These are phyloP conservation scores for Pseudococcus viburni DNA, from an alignment of 2,888 invertebrate species.

Conservation along the genomic window DNA sequence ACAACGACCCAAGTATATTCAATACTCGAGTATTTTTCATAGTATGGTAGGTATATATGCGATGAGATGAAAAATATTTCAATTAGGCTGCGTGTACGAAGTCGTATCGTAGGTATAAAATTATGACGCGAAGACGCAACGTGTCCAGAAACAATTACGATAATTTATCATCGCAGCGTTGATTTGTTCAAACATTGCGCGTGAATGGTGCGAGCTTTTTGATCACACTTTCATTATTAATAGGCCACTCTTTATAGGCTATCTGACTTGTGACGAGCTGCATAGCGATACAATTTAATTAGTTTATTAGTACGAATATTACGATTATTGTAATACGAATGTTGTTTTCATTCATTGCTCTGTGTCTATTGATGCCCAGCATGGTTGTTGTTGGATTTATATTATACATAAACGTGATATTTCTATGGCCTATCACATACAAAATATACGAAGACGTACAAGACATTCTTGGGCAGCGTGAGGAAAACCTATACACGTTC, in stretches of 20 bases:
- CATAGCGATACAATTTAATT: not conserved
- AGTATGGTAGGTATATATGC: not conserved
- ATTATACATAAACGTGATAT: no score
- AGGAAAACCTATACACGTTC: not conserved
- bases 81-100: not conserved
- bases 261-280: not conserved
- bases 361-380: not conserved
- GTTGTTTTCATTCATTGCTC: not conserved
- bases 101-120: not conserved
- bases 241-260: not conserved
- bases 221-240: slow-evolving; percentile 15
- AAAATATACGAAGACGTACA: not conserved
- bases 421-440: not conserved
- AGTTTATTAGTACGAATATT: slow-evolving; percentile 1
- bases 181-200: slow-evolving; percentile 7
- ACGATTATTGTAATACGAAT: not conserved
- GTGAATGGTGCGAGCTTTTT: slow-evolving; percentile 9
- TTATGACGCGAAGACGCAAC: slow-evolving; percentile 2
- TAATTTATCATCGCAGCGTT: not conserved
- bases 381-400: no score
- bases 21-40: not conserved
- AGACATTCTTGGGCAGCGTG: not conserved
- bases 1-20: not conserved
- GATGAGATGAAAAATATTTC: slow-evolving; percentile 20
- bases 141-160: slow-evolving; percentile 9